Conservation (phyloP, 2,888 invertebrate genomes). For the Cerceris ruficornis region DNA sequence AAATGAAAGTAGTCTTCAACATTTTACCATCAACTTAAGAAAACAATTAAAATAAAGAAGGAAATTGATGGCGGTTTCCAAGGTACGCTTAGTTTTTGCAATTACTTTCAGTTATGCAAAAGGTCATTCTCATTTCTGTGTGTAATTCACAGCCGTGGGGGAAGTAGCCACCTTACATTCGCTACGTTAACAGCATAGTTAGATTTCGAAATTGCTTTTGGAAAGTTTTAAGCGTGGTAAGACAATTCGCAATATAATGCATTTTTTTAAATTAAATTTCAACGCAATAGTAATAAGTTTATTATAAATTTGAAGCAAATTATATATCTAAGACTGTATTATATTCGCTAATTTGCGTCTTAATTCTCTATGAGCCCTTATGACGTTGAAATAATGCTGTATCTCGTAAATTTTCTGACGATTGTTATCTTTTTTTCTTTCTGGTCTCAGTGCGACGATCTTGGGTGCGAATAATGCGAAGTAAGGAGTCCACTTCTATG, state of each 20-base stretch:
- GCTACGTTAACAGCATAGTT: slow-evolving; percentile 6
- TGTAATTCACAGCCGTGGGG: background rate
- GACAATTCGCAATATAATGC: background rate
- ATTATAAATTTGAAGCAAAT: background rate
- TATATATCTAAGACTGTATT: background rate
- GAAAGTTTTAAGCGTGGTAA: background rate
- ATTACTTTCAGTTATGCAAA: slow-evolving; percentile 22
- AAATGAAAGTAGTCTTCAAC: no score
- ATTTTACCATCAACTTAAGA: background rate
- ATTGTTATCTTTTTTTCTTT: no score
- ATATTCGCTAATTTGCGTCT: no score
- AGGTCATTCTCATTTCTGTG: background rate
- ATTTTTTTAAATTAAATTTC: background rate
- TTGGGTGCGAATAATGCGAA: background rate
- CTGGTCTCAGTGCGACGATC: no score
- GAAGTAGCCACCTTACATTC: slow-evolving; percentile 4
- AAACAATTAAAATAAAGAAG: background rate
- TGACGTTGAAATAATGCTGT: no score
- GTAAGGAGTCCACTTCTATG: background rate
- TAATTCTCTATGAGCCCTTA: no score
- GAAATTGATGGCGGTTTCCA: background rate
- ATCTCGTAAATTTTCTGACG: no score
- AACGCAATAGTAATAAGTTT: background rate
- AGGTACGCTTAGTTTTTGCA: slow-evolving; percentile 14
- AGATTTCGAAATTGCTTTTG: slow-evolving; percentile 10